Percentiles rank a stretch among this genome's conserved stretches.
Evolutionary conservation across 2,888 invertebrate species (phyloP).

Genomic region (Falcaria lacertinaria): DNA sequence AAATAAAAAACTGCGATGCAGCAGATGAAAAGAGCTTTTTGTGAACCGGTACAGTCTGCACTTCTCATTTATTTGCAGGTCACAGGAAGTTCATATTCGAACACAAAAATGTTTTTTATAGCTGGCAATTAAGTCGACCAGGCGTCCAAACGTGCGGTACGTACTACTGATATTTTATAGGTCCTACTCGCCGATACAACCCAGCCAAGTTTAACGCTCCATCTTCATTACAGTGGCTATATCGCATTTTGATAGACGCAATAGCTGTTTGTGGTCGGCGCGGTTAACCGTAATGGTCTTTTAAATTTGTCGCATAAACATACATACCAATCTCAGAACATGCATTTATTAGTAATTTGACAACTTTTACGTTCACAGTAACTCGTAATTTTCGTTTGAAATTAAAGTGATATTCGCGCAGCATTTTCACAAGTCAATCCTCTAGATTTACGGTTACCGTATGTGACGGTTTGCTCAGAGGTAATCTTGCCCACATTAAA

Average conservation of each 20-base stretch:
- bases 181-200: slow-evolving; percentile 22
- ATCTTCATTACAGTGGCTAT: slow-evolving; percentile 36
- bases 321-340: slow-evolving; percentile 5
- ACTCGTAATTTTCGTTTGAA: slow-evolving; percentile 19
- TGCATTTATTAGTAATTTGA: slow-evolving; percentile 23
- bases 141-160: slow-evolving; percentile 28
- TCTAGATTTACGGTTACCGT: slow-evolving; percentile 14
- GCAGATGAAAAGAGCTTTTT: slow-evolving; percentile 35
- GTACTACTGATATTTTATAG: slow-evolving; percentile 40
- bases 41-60: slow-evolving; percentile 29
- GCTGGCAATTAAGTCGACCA: slow-evolving; percentile 41
- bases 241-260: slow-evolving; percentile 27
- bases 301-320: slow-evolving; percentile 24
- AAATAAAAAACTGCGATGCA: slow-evolving; percentile 29
- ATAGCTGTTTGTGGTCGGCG: slow-evolving; percentile 23
- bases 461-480: background rate
- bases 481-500: slow-evolving; percentile 33
- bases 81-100: slow-evolving; percentile 40
- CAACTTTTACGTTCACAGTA: slow-evolving; percentile 24
- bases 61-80: slow-evolving; percentile 36
- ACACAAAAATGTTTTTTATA: slow-evolving; percentile 53
- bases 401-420: slow-evolving; percentile 27
- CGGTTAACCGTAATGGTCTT: slow-evolving; percentile 24
- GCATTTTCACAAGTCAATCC: too few species aligned
- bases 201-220: slow-evolving; percentile 29